These are phyloP conservation scores for Mus pahari DNA, from an alignment of 2,113 vertebrate species.

Conservation along the genomic window DNA sequence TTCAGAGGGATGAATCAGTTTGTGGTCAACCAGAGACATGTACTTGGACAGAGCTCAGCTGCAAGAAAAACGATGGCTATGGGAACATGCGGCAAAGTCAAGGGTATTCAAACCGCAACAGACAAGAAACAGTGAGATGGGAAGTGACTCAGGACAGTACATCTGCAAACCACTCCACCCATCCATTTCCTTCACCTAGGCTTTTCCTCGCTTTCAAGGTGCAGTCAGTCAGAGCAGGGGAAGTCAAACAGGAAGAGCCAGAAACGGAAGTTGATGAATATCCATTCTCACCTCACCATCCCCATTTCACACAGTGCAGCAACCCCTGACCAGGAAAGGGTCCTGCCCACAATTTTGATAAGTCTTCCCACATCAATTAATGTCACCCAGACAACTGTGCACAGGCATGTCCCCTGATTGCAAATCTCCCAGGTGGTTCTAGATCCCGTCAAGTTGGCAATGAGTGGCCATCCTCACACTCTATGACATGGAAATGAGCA, in stretches of 20 bases:
- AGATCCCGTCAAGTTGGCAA: not conserved
- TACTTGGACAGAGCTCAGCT: not conserved
- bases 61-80: not conserved
- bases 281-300: rapidly evolving
- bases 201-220: not conserved
- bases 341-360: not conserved
- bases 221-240: not conserved
- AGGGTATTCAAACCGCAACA: too few relatives aligned
- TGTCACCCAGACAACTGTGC: not conserved
- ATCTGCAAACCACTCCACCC: not conserved
- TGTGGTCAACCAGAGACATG: not conserved
- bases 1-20: not conserved
- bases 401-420: not conserved
- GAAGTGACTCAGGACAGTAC: too few relatives aligned
- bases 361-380: not conserved
- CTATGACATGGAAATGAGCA: not conserved
- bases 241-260: not conserved
- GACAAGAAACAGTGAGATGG: not conserved
- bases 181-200: not conserved
- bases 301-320: not conserved
- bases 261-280: not conserved
- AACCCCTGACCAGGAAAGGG: not conserved
- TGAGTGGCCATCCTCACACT: not conserved
- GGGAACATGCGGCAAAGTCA: not conserved
- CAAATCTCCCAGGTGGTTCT: not conserved